Evolutionary conservation across 2,888 invertebrate species (phyloP).

Genomic region (Lissocephala sabroskyi): DNA sequence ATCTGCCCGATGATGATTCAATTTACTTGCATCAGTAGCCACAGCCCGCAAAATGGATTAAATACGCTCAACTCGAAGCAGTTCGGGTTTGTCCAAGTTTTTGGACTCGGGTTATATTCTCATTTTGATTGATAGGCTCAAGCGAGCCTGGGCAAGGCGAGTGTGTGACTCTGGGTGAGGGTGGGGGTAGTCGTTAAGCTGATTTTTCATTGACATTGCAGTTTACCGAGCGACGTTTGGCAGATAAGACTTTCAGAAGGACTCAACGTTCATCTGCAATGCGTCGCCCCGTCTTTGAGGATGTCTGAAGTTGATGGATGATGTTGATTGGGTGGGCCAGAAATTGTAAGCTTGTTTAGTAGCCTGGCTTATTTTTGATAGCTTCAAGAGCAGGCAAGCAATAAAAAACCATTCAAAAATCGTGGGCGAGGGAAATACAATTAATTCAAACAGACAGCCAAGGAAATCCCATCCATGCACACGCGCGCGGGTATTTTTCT

Average conservation of each 20-base stretch:
- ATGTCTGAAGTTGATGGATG: conserved; percentile 41
- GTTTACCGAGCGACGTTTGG: conserved; percentile 11
- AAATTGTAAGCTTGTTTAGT: too few relatives aligned
- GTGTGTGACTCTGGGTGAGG: conserved; percentile 4
- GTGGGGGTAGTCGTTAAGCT: conserved; percentile 29
- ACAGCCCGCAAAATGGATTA: conserved; percentile 30
- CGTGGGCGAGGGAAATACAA: too few relatives aligned
- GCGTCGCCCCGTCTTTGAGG: neutral
- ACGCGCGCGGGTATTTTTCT: too few relatives aligned
- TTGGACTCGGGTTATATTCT: conserved; percentile 31
- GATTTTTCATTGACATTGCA: conserved; percentile 32
- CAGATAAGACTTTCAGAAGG: too few relatives aligned
- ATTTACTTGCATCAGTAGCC: conserved; percentile 37
- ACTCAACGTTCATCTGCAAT: too few relatives aligned
- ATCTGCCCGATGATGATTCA: conserved; percentile 47
- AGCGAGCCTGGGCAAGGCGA: conserved; percentile 6
- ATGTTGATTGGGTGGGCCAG: conserved; percentile 10
- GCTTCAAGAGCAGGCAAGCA: too few relatives aligned
- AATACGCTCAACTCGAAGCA: conserved; percentile 38
- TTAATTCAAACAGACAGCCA: too few relatives aligned
- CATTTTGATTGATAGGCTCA: conserved; percentile 55
- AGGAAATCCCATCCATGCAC: too few relatives aligned
- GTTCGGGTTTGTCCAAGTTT: conserved; percentile 31
- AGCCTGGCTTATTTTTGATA: too few relatives aligned
- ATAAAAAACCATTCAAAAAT: too few relatives aligned